phyloP scores from a whole-genome alignment of 2,888 invertebrate genomes.

The Agrenia bidenticulata region DNA sequence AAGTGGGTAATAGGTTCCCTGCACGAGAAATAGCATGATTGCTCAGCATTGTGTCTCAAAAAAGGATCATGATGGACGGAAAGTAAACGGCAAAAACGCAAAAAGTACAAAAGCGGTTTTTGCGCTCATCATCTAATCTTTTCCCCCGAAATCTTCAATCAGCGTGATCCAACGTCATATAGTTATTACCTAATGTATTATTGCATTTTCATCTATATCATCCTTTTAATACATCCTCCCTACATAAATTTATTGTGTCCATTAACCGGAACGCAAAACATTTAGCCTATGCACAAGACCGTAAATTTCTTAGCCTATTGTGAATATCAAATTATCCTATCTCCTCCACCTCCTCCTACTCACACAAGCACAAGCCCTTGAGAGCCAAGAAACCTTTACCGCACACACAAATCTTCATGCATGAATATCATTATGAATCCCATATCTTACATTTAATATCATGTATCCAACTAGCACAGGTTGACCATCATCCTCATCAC shows the following conservation, averaged over 20 bases:
- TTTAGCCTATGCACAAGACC: slow-evolving; percentile 51
- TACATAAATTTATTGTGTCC: slow-evolving; percentile 50
- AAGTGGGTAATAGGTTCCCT: slow-evolving; percentile 53
- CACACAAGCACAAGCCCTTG: not conserved
- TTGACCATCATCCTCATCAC: not conserved
- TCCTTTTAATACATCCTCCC: slow-evolving; percentile 12
- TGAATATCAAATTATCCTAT: slow-evolving; percentile 51
- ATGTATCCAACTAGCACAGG: not conserved
- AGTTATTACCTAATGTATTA: slow-evolving; percentile 14
- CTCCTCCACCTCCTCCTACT: slow-evolving; percentile 9
- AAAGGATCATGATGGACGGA: slow-evolving; percentile 6
- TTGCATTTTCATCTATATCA: slow-evolving; percentile 9
- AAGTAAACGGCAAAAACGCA: slow-evolving; percentile 45
- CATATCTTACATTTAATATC: not conserved
- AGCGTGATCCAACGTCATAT: slow-evolving; percentile 46
- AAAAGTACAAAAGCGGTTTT: slow-evolving; percentile 45
- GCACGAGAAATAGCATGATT: slow-evolving; percentile 54
- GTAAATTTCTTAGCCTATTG: slow-evolving; percentile 49
- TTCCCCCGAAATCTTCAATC: slow-evolving; percentile 49
- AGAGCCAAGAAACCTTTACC: not conserved
- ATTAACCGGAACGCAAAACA: slow-evolving; percentile 52
- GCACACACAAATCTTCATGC: slow-evolving; percentile 8
- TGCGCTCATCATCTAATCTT: slow-evolving; percentile 50
- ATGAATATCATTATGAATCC: not conserved
- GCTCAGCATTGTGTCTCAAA: slow-evolving; percentile 44